Evolutionary conservation across 2,113 vertebrate species (phyloP), one percentile per base, ranked within the genome.

Genomic region (Nannobrachium achirus): DNA sequence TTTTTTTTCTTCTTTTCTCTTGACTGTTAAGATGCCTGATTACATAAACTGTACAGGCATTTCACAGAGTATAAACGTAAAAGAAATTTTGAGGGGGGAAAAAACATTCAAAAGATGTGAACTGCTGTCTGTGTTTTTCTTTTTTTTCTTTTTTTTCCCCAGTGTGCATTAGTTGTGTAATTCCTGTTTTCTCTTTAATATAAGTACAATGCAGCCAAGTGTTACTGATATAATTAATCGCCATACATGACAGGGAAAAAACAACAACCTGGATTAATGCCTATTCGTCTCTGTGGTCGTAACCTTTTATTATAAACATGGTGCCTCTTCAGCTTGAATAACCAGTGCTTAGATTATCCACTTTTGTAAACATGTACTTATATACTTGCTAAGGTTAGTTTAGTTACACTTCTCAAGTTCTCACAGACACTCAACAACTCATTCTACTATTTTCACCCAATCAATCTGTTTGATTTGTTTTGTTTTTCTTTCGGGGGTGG

Each of bases 381-480:
- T 44, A 79, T 58, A 7, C n/a, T n/a, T n/a, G 38, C 25, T 57
- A 57, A 33, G 25, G 25, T 3, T 40, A 2, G 14, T 57, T 60
- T 78, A 72, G 56, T 69, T 66, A 71, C 53, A 75, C 71, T 55
- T 64, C 75, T 58, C 78, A 80, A 77, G 68, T 46, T 76, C 68
- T 77, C 66, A 87, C 82, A 73, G 81, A 88, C 76, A 82, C 77
- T 76, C 78, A 64, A 64, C 71, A 51, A 78, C 56, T 79, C 75
- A 78, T 62, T 79, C 76, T 56, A 44, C 62, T 68, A 69, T 57
- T 63, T 65, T 52, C 33, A 74, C 61, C 71, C 33, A 63, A n/a
- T n/a, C n/a, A 33, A 5, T 33, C 6, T 33, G 25, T 33, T 33
- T 33, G 25, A 33, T 33, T 33, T 33, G 25, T 33, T 33, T 33